Base-by-base conservation (phyloP, 2,888 invertebrate genomes). In the Timema cristinae region DNA sequence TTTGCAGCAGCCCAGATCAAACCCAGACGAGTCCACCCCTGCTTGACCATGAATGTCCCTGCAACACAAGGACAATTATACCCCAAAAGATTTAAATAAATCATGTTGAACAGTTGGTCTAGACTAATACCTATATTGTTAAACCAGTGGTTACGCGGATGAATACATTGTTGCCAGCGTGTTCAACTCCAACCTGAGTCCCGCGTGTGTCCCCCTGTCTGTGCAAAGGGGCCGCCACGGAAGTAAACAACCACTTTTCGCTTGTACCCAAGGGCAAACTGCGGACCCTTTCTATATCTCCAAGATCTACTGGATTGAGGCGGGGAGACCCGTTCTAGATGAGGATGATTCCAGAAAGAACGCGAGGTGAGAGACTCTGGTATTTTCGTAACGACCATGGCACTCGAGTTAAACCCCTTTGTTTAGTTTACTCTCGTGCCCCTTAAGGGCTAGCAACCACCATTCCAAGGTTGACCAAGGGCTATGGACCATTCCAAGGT, bases 251-350 rank as follows among this genome's bases (percentile, higher is more conserved):
- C n/a, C 69, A 82, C 84, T n/a, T 0, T 81, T 84, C 69, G 85
- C 85, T 6, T 89, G 89, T 79, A 74, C n/a, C 73, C 68, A 77
- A 75, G 80, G 87, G 87, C 0, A n/a, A 88, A 87, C 79, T 89
- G 89, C 78, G 89, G 89, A 0, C 87, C 88, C 0, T 89, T n/a
- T 86, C 81, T 86, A 86, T 80, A 85, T 89, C 75, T 87, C 88
- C 67, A 82, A 85, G 76, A 83, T 88, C 7, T 89, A 89, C 79
- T 90, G 90, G 90, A 83, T 84, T 6, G 90, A 90, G 75, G 88
- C 88, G 2, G 89, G 86, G 0, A 85, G 85, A 76, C 84, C 86
- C 4, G 86, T 85, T 4, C 77, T 88, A 68, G 85, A 86, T 5
- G 86, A 87, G 50, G 89, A 89, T 77, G 85, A 85, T 75, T n/a